These are phyloP conservation scores for Apostichopus leukothele DNA, from an alignment of 53 echinoderm and acorn worm genomes.

Conservation along the genomic window DNA sequence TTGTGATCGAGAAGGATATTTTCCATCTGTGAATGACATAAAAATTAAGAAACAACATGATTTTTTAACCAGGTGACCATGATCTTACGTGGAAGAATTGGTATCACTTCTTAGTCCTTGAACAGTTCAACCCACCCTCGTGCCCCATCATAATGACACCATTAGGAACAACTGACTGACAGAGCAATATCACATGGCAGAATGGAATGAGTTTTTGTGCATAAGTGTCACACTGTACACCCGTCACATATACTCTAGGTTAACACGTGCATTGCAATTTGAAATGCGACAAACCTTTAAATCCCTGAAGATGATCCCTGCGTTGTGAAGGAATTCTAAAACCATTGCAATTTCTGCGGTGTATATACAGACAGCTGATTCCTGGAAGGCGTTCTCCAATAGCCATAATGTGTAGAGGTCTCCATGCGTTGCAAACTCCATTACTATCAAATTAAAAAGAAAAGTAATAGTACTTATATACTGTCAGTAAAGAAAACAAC, in stretches of 20 bases:
- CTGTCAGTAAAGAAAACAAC: not conserved
- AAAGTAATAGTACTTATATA: not conserved
- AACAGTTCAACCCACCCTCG: too few species aligned
- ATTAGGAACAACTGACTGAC: too few species aligned
- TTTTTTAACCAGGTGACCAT: too few species aligned
- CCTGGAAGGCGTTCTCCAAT: conserved; percentile 89
- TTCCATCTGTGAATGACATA: conserved; percentile 76
- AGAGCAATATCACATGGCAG: too few species aligned
- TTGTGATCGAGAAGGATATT: conserved; percentile 94
- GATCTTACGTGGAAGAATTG: too few species aligned
- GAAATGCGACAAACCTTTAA: conserved; percentile 67
- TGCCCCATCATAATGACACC: too few species aligned
- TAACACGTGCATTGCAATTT: too few species aligned
- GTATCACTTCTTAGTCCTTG: too few species aligned
- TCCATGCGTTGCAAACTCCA: conserved; percentile 96
- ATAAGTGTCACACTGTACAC: too few species aligned
- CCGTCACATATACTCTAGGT: too few species aligned
- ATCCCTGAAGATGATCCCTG: conserved; percentile 96
- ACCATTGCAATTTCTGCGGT: conserved; percentile 88
- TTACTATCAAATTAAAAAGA: conserved; percentile 57
- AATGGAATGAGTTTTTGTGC: too few species aligned
- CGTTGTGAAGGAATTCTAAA: conserved; percentile 89
- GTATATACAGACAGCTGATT: conserved; percentile 86
- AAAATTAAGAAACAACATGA: not conserved
- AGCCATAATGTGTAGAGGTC: conserved; percentile 96